These are phyloP conservation scores for Pyrrhia umbra DNA, from an alignment of 2,888 invertebrate species.

Conservation along the genomic window DNA sequence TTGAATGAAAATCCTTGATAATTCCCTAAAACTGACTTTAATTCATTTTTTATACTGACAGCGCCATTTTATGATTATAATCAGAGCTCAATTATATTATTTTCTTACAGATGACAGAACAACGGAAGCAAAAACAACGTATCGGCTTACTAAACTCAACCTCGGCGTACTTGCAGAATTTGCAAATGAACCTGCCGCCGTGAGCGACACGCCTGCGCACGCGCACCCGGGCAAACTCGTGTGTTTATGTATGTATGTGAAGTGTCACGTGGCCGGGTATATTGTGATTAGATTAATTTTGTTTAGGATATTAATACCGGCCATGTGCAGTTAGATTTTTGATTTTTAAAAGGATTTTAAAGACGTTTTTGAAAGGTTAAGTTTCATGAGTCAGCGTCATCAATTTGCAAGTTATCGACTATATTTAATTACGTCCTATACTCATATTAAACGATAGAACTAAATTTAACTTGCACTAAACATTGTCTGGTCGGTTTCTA, in stretches of 20 bases:
- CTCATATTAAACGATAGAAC: no score
- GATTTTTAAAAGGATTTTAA: not conserved
- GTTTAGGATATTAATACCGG: conserved; percentile 32
- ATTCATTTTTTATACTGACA: no score
- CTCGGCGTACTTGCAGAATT: conserved; percentile 92
- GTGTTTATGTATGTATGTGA: conserved; percentile 53
- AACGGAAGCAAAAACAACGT: conserved; percentile 98
- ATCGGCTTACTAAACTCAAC: conserved; percentile 96
- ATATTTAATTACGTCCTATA: no score
- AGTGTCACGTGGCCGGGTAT: conserved; percentile 10
- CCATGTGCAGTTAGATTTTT: conserved; percentile 1
- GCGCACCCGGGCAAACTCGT: conserved; percentile 13
- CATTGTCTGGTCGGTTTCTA: no score
- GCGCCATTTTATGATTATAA: no score
- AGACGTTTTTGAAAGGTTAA: no score
- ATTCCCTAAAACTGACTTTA: no score
- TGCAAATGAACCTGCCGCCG: conserved; percentile 87
- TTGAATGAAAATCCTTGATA: no score
- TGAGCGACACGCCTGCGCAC: conserved; percentile 69
- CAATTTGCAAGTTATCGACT: no score
- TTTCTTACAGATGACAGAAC: conserved; percentile 96
- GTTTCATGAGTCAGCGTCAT: not conserved
- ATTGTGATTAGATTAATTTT: conserved; percentile 40
- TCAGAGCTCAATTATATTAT: no score
- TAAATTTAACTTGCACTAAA: no score